Evolutionary conservation across 64 coral and sea anemone species (phyloP).

Genomic region (Trachythela sp.): DNA sequence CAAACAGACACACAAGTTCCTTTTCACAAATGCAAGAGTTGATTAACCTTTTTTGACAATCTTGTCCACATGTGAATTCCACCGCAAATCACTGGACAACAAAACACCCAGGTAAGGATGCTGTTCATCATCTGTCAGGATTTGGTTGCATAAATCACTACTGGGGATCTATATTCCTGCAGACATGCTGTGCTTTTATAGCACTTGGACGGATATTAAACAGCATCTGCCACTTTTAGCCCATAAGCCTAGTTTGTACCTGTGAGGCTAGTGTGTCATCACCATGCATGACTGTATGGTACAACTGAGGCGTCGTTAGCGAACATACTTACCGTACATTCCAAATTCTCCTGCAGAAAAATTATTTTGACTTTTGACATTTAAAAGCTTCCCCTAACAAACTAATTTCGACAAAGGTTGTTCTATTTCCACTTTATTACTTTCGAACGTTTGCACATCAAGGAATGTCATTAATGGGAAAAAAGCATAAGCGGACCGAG

Average conservation of each 20-base stretch:
- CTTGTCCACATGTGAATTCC: slow-evolving; percentile 54
- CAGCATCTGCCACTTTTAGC: slow-evolving; percentile 46
- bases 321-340: slow-evolving; percentile 28
- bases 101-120: slow-evolving; percentile 54
- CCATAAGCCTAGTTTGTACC: slow-evolving; percentile 36
- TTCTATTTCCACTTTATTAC: too few species aligned
- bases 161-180: too few species aligned
- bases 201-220: slow-evolving; percentile 59
- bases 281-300: slow-evolving; percentile 23
- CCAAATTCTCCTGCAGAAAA: background rate
- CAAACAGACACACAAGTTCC: slow-evolving; percentile 40
- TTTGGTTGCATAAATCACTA: slow-evolving; percentile 52
- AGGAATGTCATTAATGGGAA: slow-evolving; percentile 27
- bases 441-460: too few species aligned
- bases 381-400: too few species aligned
- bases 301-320: slow-evolving; percentile 31
- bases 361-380: too few species aligned
- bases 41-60: slow-evolving; percentile 53
- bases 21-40: slow-evolving; percentile 45
- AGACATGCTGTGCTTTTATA: slow-evolving; percentile 50
- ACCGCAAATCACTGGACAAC: slow-evolving; percentile 43
- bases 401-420: too few species aligned
- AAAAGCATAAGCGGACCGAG: slow-evolving; percentile 33
- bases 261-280: slow-evolving; percentile 21
- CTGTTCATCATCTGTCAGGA: slow-evolving; percentile 24